phyloP scores from a whole-genome alignment of 1,140 invertebrate genomes.

The Trichomalopsis sarcophagae region DNA sequence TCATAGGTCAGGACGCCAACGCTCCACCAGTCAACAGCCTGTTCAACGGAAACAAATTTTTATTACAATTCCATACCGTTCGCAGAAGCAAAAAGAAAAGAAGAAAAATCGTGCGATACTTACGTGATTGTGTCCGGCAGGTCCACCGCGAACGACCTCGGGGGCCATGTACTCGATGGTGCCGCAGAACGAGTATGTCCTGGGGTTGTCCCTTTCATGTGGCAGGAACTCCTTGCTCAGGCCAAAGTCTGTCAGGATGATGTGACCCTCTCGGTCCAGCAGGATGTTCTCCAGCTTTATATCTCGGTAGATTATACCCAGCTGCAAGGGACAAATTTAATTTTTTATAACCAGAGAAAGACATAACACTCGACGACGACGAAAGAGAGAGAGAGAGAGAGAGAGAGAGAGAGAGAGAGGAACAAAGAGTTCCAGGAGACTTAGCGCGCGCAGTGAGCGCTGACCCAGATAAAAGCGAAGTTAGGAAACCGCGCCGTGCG shows the following conservation, averaged over 20 bases:
- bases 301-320: constrained; percentile 96
- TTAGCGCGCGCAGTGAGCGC: constrained; percentile 16
- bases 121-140: constrained; percentile 91
- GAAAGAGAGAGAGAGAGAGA: too few species aligned
- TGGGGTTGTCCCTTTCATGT: constrained; percentile 76
- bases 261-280: constrained; percentile 90
- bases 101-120: constrained; percentile 71
- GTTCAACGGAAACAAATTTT: constrained; percentile 45
- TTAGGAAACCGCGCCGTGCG: neutral
- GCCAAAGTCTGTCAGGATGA: constrained; percentile 94
- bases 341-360: constrained; percentile 4
- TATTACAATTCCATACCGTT: neutral
- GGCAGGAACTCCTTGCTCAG: constrained; percentile 91
- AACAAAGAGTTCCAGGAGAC: constrained; percentile 4
- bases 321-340: constrained; percentile 75
- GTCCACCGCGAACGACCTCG: constrained; percentile 89
- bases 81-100: neutral
- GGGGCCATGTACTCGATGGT: constrained; percentile 98
- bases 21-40: constrained; percentile 99
- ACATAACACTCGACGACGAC: neutral
- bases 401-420: neutral
- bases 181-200: constrained; percentile 98
- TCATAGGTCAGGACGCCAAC: constrained; percentile 98
- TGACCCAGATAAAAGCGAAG: constrained; percentile 42
- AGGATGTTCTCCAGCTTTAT: constrained; percentile 96